phyloP scores from a whole-genome alignment of 2,888 invertebrate species.

The Stenurella melanura region DNA sequence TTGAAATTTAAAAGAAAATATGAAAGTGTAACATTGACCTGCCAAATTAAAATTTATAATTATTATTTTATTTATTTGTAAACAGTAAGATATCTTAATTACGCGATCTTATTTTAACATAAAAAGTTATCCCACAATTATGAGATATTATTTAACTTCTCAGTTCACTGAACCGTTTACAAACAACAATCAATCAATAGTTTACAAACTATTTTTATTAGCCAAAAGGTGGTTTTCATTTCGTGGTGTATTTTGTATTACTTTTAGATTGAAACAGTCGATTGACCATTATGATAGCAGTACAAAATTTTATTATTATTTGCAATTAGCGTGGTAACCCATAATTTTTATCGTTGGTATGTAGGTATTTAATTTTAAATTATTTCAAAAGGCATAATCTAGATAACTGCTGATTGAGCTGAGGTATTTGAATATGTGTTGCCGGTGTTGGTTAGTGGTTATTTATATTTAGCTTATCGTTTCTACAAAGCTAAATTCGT shows the following conservation, averaged over 20 bases:
- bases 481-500: background rate
- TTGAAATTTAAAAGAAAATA: no score
- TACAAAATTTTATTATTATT: background rate
- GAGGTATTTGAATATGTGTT: background rate
- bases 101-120: background rate
- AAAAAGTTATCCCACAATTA: background rate
- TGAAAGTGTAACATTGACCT: no score
- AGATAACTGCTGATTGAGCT: conserved; percentile 7
- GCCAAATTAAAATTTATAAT: no score
- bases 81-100: background rate
- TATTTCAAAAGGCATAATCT: background rate
- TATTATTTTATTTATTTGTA: no score
- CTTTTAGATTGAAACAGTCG: background rate
- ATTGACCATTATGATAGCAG: background rate
- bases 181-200: conserved; percentile 4
- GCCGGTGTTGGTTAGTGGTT: background rate
- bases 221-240: background rate
- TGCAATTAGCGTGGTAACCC: background rate
- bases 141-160: background rate
- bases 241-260: background rate
- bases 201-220: conserved; percentile 11
- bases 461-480: background rate
- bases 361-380: background rate
- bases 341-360: background rate
- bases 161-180: conserved; percentile 26